Percentiles rank a stretch among this genome's conserved stretches.
phyloP scores from a whole-genome alignment of 2,888 invertebrate genomes.

The Nomada goodeniana region DNA sequence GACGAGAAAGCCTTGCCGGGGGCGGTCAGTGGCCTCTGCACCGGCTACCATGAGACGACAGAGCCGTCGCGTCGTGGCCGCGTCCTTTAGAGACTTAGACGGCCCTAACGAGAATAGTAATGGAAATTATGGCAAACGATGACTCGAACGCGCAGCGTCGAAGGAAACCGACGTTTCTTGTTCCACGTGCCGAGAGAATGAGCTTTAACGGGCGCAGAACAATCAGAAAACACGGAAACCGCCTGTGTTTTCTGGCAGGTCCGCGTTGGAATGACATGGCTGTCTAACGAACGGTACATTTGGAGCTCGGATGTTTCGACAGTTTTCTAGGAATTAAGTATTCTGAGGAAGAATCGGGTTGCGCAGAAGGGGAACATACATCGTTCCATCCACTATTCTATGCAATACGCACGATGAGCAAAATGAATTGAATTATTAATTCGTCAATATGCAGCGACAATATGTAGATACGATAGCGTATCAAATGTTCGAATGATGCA shows the following conservation, averaged over 20 bases:
- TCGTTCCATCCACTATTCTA: no score
- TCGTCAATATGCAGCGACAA: no score
- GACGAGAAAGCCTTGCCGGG: constrained; percentile 82
- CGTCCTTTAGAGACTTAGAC: constrained; percentile 54
- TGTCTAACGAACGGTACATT: neutral
- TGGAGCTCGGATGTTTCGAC: neutral
- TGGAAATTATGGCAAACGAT: constrained; percentile 68
- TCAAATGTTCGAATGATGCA: no score
- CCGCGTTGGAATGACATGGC: neutral
- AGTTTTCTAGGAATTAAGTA: no score
- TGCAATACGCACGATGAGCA: no score
- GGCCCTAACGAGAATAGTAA: constrained; percentile 71
- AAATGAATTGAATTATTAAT: no score
- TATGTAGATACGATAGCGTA: no score
- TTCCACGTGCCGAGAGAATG: neutral
- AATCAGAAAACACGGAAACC: constrained; percentile 6
- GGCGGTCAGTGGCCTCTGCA: constrained; percentile 83
- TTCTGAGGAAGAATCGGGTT: no score
- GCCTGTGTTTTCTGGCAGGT: neutral
- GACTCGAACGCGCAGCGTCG: constrained; percentile 21
- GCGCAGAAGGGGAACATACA: no score
- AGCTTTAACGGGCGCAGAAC: neutral
- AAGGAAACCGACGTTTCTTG: constrained; percentile 31
- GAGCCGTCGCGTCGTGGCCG: constrained; percentile 27
- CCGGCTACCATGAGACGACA: constrained; percentile 74